Conservation (phyloP, 2,797 vertebrate species). For the Aulostomus chinensis region DNA sequence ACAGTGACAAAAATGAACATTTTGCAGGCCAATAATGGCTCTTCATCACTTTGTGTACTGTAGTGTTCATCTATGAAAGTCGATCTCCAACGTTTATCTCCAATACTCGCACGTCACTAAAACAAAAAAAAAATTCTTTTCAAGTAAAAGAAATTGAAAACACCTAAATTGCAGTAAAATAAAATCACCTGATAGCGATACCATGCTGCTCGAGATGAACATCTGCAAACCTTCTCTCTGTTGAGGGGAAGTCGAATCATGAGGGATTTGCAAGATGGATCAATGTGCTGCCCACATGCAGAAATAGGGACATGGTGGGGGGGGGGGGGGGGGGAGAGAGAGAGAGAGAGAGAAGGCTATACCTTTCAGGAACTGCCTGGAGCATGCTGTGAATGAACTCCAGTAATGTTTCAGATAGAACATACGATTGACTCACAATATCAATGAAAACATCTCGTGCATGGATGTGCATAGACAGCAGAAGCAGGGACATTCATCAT, state of each 20-base stretch:
- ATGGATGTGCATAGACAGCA: constrained; percentile 10
- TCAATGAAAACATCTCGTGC: constrained; percentile 28
- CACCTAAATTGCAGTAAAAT: not conserved
- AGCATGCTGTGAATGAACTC: constrained; percentile 51
- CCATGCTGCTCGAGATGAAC: constrained; percentile 11
- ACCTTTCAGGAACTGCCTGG: constrained; percentile 35
- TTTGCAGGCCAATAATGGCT: too few relatives aligned
- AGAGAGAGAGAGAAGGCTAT: constrained; percentile 47
- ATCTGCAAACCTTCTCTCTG: constrained; percentile 28
- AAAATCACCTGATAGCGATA: not conserved
- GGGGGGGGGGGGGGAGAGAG: too few relatives aligned
- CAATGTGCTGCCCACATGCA: constrained; percentile 47
- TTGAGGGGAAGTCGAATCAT: constrained; percentile 32
- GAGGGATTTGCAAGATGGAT: constrained; percentile 47
- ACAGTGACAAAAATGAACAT: too few relatives aligned
- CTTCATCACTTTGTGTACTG: too few relatives aligned
- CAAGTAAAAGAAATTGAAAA: not conserved
- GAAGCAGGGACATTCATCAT: not conserved
- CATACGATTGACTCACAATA: constrained; percentile 23
- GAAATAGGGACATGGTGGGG: constrained; percentile 28
- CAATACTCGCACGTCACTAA: too few relatives aligned
- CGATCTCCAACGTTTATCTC: too few relatives aligned
- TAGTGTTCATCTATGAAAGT: too few relatives aligned
- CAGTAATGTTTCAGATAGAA: constrained; percentile 53
- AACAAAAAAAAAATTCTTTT: not conserved